Percentiles rank a stretch among this genome's conserved stretches.
These are phyloP conservation scores for Reinhardtius hippoglossoides DNA, from an alignment of 2,113 vertebrate species.

Conservation along the genomic window DNA sequence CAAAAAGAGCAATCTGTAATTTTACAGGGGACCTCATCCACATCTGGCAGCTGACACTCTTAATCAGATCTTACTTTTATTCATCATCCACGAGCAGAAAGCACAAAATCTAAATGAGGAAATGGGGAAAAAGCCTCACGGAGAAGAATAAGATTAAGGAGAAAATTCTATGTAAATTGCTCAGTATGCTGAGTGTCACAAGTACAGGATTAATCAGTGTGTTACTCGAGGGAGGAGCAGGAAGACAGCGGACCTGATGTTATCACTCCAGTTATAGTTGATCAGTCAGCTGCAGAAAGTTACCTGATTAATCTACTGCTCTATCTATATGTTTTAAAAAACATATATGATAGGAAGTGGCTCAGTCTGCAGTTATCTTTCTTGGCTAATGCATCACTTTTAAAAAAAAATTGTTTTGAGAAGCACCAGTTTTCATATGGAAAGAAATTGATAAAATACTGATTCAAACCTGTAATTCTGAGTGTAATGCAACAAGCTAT, in stretches of 20 bases:
- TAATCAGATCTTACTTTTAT: conserved; percentile 54
- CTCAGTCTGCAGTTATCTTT: background rate
- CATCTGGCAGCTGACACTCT: conserved; percentile 53
- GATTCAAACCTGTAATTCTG: too few relatives aligned
- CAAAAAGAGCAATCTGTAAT: conserved; percentile 35
- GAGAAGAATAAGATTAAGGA: conserved; percentile 54
- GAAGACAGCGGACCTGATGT: conserved; percentile 21
- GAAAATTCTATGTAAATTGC: conserved; percentile 55
- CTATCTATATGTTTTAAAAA: background rate
- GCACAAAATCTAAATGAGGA: conserved; percentile 55
- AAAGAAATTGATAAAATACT: too few relatives aligned
- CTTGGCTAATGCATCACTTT: background rate
- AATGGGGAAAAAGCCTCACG: conserved; percentile 27
- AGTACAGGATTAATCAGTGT: conserved; percentile 61
- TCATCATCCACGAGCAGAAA: conserved; percentile 50
- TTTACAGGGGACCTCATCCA: conserved; percentile 17
- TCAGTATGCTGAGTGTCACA: conserved; percentile 29
- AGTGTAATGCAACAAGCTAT: background rate
- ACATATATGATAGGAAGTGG: background rate
- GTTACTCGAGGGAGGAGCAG: conserved; percentile 25
- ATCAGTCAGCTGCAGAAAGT: conserved; percentile 24
- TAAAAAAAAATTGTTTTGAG: background rate
- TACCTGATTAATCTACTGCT: background rate
- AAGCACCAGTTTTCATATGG: background rate
- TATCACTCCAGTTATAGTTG: conserved; percentile 27